Percentiles rank a stretch among this genome's conserved stretches.
phyloP scores from a whole-genome alignment of 2,888 invertebrate species.

The Hypsopygia costalis region DNA sequence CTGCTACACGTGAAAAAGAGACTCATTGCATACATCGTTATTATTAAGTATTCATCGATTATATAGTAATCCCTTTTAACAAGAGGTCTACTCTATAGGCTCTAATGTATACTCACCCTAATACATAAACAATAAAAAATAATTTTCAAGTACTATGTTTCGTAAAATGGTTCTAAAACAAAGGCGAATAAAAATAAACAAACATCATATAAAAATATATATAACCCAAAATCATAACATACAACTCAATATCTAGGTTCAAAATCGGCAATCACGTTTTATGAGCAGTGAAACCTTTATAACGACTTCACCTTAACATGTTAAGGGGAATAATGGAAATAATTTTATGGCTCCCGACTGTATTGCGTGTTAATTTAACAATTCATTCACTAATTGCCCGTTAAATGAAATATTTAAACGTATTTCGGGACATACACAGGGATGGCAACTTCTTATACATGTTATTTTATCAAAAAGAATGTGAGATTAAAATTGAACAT shows the following conservation, averaged over 20 bases:
- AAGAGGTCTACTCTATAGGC: too few relatives aligned
- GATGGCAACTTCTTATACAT: not conserved
- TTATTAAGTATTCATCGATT: too few relatives aligned
- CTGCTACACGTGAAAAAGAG: too few relatives aligned
- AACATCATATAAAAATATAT: slow-evolving; percentile 1
- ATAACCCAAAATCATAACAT: slow-evolving; percentile 13
- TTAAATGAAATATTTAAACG: slow-evolving; percentile 8
- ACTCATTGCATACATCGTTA: too few relatives aligned
- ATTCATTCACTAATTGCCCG: slow-evolving; percentile 40
- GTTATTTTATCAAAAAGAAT: too few relatives aligned
- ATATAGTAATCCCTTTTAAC: too few relatives aligned
- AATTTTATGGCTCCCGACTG: slow-evolving; percentile 28
- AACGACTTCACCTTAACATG: slow-evolving; percentile 27
- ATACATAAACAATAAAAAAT: too few relatives aligned
- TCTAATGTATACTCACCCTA: too few relatives aligned
- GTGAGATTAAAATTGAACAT: too few relatives aligned
- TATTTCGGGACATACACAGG: not conserved
- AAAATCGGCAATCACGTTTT: slow-evolving; percentile 17
- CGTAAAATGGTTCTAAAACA: too few relatives aligned
- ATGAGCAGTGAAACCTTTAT: slow-evolving; percentile 21
- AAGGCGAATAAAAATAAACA: too few relatives aligned
- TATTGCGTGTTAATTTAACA: slow-evolving; percentile 38
- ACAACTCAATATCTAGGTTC: slow-evolving; percentile 11
- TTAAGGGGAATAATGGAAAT: slow-evolving; percentile 27
- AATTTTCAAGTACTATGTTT: too few relatives aligned